Base-by-base conservation (phyloP, 2,113 vertebrate species). In the Upupa epops region DNA sequence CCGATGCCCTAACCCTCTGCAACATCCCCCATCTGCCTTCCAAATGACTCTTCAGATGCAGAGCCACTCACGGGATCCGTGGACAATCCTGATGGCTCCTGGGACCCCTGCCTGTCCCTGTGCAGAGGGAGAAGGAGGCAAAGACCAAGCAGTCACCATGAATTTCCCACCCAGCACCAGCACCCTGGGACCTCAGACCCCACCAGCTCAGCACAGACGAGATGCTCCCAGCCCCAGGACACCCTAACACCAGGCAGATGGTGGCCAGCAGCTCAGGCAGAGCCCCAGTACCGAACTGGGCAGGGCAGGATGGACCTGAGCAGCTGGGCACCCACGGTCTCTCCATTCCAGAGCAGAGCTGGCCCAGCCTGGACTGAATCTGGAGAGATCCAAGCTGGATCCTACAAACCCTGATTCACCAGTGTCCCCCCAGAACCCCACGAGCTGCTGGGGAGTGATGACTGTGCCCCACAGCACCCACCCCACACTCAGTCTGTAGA, bases 231-330 rank as follows among this genome's bases (percentile, higher is more conserved):
- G 36, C 29, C n/a, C 48, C 34, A 16, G 69, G 49, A 46, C 31
- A 21, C 24, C 6, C 4, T 16, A 18, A 22, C 1, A 11, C 37
- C 65, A 5, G 64, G 5, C 29, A 9, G 8, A 2, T 1, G 16
- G 40, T 8, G 49, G 14, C 16, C 2, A 0, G 12, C 37, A 18
- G 18, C 22, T 45, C 6, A 13, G 56, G 61, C 56, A 82, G 49
- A 54, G 68, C 36, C 51, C 36, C 20, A 1, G 34, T 9, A 31
- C 11, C 29, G 32, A 28, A 17, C 1, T 3, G 49, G n/a, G 28
- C 3, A 3, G 59, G 18, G 48, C 54, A 61, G 46, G 51, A 46
- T 37, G 54, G 48, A 36, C 40, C 68, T 2, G 12, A 26, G 1
- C 40, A 2, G 5, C 6, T 6, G 21, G 51, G 60, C 17, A 9